phyloP scores from a whole-genome alignment of 2,888 invertebrate species.

The Tortrix viridana region DNA sequence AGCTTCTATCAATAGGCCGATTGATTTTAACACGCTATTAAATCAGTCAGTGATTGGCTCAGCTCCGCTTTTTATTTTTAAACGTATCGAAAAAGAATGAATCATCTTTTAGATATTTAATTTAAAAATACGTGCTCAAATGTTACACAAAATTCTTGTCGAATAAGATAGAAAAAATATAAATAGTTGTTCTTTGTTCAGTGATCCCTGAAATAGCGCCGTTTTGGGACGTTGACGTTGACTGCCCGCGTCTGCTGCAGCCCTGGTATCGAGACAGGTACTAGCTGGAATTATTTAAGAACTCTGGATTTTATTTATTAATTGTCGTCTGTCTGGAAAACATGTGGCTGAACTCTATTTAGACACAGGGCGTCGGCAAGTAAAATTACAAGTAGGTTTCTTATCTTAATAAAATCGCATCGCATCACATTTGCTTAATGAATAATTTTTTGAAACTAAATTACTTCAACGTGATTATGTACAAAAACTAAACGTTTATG shows the following conservation, averaged over 20 bases:
- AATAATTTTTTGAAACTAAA: slow-evolving; percentile 9
- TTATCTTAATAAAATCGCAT: no score
- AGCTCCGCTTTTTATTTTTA: background rate
- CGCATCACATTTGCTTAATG: no score
- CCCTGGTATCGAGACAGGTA: slow-evolving; percentile 40
- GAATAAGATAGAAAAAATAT: slow-evolving; percentile 18
- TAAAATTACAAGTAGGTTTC: no score
- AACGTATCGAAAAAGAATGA: slow-evolving; percentile 4
- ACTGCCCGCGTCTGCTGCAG: slow-evolving; percentile 44
- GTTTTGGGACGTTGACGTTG: slow-evolving; percentile 50
- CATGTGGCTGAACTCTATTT: slow-evolving; percentile 29
- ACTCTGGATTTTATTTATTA: background rate
- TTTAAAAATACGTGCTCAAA: background rate
- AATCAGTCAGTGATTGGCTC: no score
- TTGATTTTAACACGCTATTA: no score
- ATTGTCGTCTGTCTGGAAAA: slow-evolving; percentile 10
- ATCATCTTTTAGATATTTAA: background rate
- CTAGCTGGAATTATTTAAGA: slow-evolving; percentile 19
- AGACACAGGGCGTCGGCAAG: no score
- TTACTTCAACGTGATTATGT: slow-evolving; percentile 33
- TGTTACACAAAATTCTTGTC: slow-evolving; percentile 10
- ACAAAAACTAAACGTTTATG: slow-evolving; percentile 35
- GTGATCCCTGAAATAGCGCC: slow-evolving; percentile 42
- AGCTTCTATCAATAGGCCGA: no score
- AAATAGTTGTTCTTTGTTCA: slow-evolving; percentile 23